Conservation (phyloP, 2,797 vertebrate species). For the Onychomys torridus region DNA sequence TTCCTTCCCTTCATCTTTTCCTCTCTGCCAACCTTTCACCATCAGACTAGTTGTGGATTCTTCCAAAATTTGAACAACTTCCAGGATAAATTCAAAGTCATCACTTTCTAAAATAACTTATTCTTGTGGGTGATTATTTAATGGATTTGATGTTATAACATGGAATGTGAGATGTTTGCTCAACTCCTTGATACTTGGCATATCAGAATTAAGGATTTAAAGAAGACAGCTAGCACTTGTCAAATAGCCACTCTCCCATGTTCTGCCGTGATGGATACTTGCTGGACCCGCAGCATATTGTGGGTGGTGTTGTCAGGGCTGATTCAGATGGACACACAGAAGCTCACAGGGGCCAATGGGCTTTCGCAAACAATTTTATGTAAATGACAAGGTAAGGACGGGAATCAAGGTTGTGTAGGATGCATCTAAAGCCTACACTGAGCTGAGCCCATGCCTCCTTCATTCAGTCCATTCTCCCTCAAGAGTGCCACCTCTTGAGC, state of each 20-base stretch:
- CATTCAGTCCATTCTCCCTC: background rate
- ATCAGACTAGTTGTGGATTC: background rate
- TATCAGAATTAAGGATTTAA: background rate
- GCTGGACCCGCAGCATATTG: rapidly evolving
- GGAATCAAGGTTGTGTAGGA: no score
- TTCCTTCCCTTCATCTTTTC: background rate
- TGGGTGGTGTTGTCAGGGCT: background rate
- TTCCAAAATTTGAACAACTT: background rate
- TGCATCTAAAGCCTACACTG: rapidly evolving
- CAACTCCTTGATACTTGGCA: background rate
- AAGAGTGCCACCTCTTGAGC: rapidly evolving
- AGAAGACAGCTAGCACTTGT: background rate
- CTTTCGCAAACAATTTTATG: background rate
- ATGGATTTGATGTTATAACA: background rate
- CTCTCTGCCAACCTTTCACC: no score
- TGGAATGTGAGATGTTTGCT: background rate
- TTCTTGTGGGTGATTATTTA: background rate
- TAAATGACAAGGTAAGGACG: background rate
- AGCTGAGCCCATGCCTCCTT: background rate
- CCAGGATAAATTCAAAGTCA: background rate
- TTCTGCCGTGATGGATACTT: background rate
- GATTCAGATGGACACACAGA: background rate
- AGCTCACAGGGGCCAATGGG: rapidly evolving
- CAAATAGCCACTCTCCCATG: background rate
- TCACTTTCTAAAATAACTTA: background rate